These are phyloP conservation scores for Pseudomugil tenellus DNA, from an alignment of 2,797 vertebrate genomes.

Conservation along the genomic window DNA sequence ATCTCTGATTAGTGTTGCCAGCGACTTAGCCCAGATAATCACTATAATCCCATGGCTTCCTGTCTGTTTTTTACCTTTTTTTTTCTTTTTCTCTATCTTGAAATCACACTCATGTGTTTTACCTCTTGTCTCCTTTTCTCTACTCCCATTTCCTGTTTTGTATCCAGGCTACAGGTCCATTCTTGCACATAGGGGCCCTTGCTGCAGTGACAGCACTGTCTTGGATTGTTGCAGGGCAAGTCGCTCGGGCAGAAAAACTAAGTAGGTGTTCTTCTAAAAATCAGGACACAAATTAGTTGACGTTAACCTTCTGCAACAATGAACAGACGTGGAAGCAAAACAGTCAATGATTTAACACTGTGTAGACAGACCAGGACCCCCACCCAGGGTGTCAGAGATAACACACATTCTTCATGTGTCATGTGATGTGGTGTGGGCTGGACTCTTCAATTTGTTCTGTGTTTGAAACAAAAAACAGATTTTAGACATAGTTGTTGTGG, in stretches of 20 bases:
- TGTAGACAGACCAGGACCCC: constrained; percentile 60
- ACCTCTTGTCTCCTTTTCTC: not conserved
- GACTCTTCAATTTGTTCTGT: constrained; percentile 32
- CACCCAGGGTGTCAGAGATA: constrained; percentile 61
- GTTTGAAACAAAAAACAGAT: not conserved
- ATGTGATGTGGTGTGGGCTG: constrained; percentile 58
- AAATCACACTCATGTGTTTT: not conserved
- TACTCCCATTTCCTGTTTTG: not conserved
- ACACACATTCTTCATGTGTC: constrained; percentile 62
- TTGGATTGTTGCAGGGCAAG: constrained; percentile 94
- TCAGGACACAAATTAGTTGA: constrained; percentile 15
- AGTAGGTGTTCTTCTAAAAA: constrained; percentile 78
- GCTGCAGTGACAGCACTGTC: constrained; percentile 88
- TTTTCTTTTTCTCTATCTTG: constrained; percentile 9
- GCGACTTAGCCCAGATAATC: constrained; percentile 37
- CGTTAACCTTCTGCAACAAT: constrained; percentile 10
- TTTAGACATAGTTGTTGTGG: constrained; percentile 5
- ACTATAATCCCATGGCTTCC: constrained; percentile 30
- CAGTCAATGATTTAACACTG: constrained; percentile 74
- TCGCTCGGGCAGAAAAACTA: constrained; percentile 88
- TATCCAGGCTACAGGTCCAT: constrained; percentile 93
- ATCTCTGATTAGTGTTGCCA: constrained; percentile 29
- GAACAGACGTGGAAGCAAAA: constrained; percentile 24
- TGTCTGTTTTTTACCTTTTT: constrained; percentile 17
- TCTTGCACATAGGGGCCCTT: constrained; percentile 94